phyloP scores from a whole-genome alignment of 2,113 vertebrate species.

The Axis porcinus region DNA sequence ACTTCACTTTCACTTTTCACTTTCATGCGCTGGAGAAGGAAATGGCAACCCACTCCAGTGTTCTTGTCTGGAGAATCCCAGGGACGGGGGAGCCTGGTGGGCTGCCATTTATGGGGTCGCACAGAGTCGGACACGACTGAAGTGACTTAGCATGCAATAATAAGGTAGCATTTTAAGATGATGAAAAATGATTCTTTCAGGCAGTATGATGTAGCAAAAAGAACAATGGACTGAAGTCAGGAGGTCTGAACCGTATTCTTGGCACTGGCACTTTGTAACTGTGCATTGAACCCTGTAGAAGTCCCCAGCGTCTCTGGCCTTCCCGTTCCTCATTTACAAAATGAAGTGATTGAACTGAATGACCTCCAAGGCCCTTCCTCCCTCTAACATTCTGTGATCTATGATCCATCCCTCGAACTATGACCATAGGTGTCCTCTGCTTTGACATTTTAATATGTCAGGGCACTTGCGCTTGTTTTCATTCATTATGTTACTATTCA shows the following conservation, averaged over 20 bases:
- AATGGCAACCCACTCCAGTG: no score
- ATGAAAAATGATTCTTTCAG: conserved; percentile 2
- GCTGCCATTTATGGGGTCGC: no score
- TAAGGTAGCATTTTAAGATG: conserved; percentile 35
- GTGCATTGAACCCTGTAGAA: not conserved
- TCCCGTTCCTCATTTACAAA: not conserved
- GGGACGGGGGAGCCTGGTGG: no score
- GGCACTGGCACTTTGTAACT: not conserved
- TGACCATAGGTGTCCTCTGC: not conserved
- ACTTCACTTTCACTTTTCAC: no score
- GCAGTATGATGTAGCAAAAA: not conserved
- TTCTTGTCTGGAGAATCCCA: no score
- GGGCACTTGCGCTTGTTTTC: not conserved
- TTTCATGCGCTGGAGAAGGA: no score
- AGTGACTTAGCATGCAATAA: not conserved
- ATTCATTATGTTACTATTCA: not conserved
- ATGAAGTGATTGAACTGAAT: not conserved
- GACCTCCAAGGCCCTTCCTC: not conserved
- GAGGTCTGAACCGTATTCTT: not conserved
- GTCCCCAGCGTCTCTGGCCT: not conserved
- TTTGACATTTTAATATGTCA: not conserved
- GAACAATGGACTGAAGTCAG: not conserved
- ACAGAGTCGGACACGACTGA: no score
- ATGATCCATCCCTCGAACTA: not conserved
- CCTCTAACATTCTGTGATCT: not conserved